Conservation (phyloP, 2,113 vertebrate species). For the Tamias sibiricus region DNA sequence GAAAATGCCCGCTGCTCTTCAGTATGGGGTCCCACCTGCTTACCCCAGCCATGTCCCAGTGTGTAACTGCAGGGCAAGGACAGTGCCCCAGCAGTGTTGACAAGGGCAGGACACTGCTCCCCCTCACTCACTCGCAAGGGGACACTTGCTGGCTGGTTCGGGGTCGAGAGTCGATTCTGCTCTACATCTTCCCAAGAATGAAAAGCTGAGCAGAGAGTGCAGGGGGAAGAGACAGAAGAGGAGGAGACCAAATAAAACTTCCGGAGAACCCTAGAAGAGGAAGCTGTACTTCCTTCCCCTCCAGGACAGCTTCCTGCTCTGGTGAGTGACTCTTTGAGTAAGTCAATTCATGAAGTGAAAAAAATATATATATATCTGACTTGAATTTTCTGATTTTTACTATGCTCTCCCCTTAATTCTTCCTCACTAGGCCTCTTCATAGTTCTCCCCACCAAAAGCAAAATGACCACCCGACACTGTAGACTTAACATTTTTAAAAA, state of each 20-base stretch:
- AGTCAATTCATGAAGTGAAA: neutral
- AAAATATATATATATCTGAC: accelerated
- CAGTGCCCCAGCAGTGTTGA: neutral
- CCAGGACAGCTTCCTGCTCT: neutral
- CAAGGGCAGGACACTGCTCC: too few relatives aligned
- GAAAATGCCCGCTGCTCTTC: neutral
- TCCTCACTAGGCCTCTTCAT: neutral
- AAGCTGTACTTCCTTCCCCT: neutral
- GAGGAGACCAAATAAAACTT: neutral
- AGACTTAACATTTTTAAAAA: neutral
- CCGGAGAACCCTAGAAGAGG: neutral
- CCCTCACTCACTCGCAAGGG: accelerated
- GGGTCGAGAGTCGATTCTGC: accelerated
- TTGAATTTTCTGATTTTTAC: neutral
- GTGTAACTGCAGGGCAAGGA: too few relatives aligned
- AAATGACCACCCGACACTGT: neutral
- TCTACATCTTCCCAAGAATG: neutral
- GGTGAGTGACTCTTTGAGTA: neutral
- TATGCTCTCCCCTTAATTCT: neutral
- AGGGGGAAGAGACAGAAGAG: neutral
- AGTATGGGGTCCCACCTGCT: accelerated
- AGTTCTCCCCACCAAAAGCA: neutral
- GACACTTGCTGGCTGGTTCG: neutral
- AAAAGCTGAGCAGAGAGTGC: neutral
- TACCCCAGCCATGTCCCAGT: accelerated